These are phyloP conservation scores for Parasteatoda tepidariorum DNA, from an alignment of 1,140 invertebrate species.

Conservation along the genomic window DNA sequence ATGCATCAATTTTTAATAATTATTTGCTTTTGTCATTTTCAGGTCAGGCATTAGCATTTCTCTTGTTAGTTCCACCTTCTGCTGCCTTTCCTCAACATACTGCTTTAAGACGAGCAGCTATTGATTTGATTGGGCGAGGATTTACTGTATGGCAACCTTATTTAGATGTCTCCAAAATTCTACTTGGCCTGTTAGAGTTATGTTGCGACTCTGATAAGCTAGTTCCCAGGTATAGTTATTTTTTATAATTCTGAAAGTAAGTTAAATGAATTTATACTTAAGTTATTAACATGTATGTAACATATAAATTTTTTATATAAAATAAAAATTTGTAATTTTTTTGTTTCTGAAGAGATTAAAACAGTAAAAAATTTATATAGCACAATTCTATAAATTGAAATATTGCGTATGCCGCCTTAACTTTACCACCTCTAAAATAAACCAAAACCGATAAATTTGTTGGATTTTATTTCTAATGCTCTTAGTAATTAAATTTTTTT, in stretches of 20 bases:
- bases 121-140: slow-evolving; percentile 94
- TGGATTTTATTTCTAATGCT: no score
- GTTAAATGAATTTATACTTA: no score
- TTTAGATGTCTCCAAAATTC: slow-evolving; percentile 93
- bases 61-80: slow-evolving; percentile 88
- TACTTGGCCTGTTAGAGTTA: slow-evolving; percentile 90
- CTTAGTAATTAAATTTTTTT: no score
- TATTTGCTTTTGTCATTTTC: slow-evolving; percentile 53
- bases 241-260: background rate
- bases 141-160: slow-evolving; percentile 99
- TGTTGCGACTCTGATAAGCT: slow-evolving; percentile 93
- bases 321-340: no score
- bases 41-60: slow-evolving; percentile 90
- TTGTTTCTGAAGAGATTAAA: no score
- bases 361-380: no score
- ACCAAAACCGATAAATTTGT: no score
- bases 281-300: no score
- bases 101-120: slow-evolving; percentile 90
- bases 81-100: slow-evolving; percentile 87
- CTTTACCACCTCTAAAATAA: no score
- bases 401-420: no score
- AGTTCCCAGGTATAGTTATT: slow-evolving; percentile 76
- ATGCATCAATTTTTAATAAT: background rate
- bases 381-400: no score
- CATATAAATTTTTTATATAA: no score